A percentile compares a stretch with the other conserved stretches of the same genome.
Evolutionary conservation across 2,113 vertebrate genomes (phyloP).

Genomic region (Seriola rivoliana): DNA sequence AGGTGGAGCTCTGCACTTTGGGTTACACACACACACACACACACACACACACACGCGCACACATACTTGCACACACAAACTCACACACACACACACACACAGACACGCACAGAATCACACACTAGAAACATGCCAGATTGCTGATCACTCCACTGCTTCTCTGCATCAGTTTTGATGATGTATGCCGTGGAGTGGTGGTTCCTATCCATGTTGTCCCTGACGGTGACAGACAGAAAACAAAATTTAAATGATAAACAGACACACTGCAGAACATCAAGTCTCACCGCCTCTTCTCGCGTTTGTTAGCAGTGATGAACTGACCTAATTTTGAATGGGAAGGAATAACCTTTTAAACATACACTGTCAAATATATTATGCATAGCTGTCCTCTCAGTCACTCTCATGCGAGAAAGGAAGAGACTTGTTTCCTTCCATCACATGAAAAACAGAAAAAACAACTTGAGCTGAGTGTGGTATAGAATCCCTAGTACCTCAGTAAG

Average conservation of each 20-base stretch:
- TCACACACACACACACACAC: neutral
- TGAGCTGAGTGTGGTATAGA: constrained; percentile 27
- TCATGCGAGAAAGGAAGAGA: constrained; percentile 43
- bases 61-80: neutral
- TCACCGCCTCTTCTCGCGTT: constrained; percentile 37
- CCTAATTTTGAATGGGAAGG: constrained; percentile 69
- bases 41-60: neutral
- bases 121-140: constrained; percentile 29
- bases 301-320: constrained; percentile 65
- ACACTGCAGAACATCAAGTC: constrained; percentile 55
- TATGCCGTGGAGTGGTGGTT: constrained; percentile 28
- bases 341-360: constrained; percentile 76
- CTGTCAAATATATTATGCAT: constrained; percentile 79
- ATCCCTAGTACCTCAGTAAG: constrained; percentile 6
- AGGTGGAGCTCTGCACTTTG: constrained; percentile 76
- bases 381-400: constrained; percentile 70
- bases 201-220: constrained; percentile 66
- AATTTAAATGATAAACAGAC: constrained; percentile 71
- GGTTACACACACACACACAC: neutral
- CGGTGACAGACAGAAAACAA: constrained; percentile 73
- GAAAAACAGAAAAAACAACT: constrained; percentile 19
- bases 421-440: constrained; percentile 37
- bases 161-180: constrained; percentile 70
- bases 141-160: constrained; percentile 42
- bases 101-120: neutral